phyloP scores from a whole-genome alignment of 2,888 invertebrate genomes.

The Plebejus argus region DNA sequence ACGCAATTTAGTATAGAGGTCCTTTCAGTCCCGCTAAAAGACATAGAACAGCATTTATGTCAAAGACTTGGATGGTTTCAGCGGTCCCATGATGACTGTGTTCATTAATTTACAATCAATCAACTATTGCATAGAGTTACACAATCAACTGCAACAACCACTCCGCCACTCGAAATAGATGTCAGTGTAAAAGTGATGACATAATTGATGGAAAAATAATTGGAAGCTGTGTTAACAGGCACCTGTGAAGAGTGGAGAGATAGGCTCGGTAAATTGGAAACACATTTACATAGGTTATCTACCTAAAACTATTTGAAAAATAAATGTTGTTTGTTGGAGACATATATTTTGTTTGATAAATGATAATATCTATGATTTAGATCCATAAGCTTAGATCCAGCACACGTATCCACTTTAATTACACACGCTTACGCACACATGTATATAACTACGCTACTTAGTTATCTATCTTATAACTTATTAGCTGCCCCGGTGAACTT shows the following conservation, averaged over 20 bases:
- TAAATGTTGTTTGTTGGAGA: not conserved
- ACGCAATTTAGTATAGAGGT: not conserved
- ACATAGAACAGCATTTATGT: not conserved
- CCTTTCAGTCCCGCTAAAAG: not conserved
- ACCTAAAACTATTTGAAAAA: not conserved
- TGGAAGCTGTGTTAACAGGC: conserved; percentile 22
- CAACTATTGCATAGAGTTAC: not conserved
- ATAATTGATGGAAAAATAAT: conserved; percentile 30
- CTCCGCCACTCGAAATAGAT: conserved; percentile 22
- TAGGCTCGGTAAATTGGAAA: conserved; percentile 17
- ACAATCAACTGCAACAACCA: conserved; percentile 22
- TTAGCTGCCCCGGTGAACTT: no score
- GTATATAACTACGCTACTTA: no score
- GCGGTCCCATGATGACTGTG: not conserved
- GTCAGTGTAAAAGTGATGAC: conserved; percentile 25
- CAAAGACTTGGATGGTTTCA: no score
- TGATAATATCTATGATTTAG: no score
- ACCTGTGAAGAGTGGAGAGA: conserved; percentile 25
- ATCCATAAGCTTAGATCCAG: no score
- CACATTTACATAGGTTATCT: not conserved
- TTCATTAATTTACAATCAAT: conserved; percentile 16
- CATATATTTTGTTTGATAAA: no score
- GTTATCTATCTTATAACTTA: no score
- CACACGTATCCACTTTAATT: no score
- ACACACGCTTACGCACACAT: no score